These are phyloP conservation scores for Leptinotarsa rubiginosa DNA, from an alignment of 2,888 invertebrate genomes.

Conservation along the genomic window DNA sequence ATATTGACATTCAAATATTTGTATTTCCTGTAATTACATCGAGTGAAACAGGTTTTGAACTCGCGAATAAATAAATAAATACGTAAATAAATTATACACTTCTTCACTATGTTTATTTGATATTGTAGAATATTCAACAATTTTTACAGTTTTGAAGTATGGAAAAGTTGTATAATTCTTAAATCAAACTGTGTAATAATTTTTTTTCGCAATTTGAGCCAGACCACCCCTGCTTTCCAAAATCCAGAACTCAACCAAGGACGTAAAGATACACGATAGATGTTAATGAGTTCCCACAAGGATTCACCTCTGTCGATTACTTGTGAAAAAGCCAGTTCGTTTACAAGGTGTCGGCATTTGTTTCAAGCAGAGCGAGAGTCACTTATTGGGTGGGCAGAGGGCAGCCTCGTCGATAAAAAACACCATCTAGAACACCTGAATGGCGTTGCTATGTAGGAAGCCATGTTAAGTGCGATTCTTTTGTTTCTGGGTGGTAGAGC, in stretches of 20 bases:
- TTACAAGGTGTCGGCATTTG: conserved; percentile 62
- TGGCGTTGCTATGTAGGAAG: conserved; percentile 65
- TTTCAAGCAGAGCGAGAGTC: conserved; percentile 45
- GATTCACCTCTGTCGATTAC: conserved; percentile 33
- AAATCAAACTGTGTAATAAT: too few relatives aligned
- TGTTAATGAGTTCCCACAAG: conserved; percentile 38
- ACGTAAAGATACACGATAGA: conserved; percentile 21
- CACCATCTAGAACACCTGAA: conserved; percentile 64
- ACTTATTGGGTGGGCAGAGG: conserved; percentile 65
- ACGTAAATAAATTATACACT: too few relatives aligned
- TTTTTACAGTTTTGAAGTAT: too few relatives aligned
- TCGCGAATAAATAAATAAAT: too few relatives aligned
- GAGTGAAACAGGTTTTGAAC: too few relatives aligned
- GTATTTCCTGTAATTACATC: too few relatives aligned
- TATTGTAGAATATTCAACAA: too few relatives aligned
- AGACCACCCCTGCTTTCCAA: conserved; percentile 13
- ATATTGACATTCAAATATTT: too few relatives aligned
- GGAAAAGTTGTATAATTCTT: too few relatives aligned
- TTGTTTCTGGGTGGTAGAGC: conserved; percentile 66
- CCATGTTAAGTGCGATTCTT: conserved; percentile 65
- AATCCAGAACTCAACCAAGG: conserved; percentile 11
- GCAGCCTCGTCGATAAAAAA: conserved; percentile 61
- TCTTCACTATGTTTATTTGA: too few relatives aligned
- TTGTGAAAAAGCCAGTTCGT: conserved; percentile 47
- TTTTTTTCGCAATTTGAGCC: too few relatives aligned